Conservation (phyloP, 2,888 invertebrate genomes). For the Eristalinus sepulchralis region DNA sequence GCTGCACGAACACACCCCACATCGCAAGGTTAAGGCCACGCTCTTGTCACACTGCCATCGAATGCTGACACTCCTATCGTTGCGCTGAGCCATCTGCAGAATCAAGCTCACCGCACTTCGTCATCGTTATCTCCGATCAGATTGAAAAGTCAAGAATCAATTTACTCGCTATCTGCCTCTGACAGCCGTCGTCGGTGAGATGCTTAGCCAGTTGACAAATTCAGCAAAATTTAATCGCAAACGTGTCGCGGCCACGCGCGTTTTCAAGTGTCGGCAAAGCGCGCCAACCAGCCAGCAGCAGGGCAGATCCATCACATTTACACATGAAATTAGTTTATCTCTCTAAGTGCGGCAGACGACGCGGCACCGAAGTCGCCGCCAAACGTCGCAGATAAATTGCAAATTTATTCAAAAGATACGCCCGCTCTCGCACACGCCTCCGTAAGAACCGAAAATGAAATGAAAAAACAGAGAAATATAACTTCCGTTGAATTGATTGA, state of each 20-base stretch:
- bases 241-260: constrained; percentile 9
- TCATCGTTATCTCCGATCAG: neutral
- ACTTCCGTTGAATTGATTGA: constrained; percentile 13
- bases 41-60: neutral
- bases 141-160: neutral
- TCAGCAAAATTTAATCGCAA: neutral
- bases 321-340: constrained; percentile 35
- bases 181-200: neutral
- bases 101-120: neutral
- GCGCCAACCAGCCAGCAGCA: constrained; percentile 6
- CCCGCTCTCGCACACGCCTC: neutral
- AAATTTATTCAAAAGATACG: constrained; percentile 44
- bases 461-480: neutral
- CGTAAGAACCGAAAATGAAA: neutral
- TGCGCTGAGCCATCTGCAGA: neutral
- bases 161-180: constrained; percentile 30
- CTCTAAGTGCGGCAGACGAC: constrained; percentile 36
- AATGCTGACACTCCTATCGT: neutral
- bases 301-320: constrained; percentile 25
- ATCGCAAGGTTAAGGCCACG: neutral
- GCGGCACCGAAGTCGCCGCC: constrained; percentile 22
- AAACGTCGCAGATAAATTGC: neutral
- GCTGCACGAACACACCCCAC: neutral
- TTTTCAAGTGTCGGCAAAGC: constrained; percentile 22
- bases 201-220: constrained; percentile 7